Evolutionary conservation across 2,888 invertebrate species (phyloP).

Genomic region (Noctua janthe): DNA sequence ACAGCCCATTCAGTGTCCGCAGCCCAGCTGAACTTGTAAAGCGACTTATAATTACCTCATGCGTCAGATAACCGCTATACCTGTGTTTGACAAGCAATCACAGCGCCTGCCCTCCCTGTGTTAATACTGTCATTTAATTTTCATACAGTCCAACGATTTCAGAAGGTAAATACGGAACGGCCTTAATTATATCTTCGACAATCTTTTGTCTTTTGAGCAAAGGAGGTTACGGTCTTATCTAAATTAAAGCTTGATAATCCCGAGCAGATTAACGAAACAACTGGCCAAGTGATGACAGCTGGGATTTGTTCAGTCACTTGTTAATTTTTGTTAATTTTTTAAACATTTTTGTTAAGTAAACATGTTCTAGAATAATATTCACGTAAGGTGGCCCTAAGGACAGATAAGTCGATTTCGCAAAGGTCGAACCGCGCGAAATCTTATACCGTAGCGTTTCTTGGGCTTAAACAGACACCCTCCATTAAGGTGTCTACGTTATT

Average conservation of each 20-base stretch:
- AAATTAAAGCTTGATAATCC: slow-evolving; percentile 64
- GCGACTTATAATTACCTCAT: slow-evolving; percentile 74
- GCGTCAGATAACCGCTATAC: slow-evolving; percentile 72
- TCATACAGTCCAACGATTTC: slow-evolving; percentile 58
- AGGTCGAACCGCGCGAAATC: slow-evolving; percentile 38
- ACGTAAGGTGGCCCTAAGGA: slow-evolving; percentile 18
- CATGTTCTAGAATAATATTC: slow-evolving; percentile 19
- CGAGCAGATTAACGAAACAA: slow-evolving; percentile 55
- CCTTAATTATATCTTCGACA: slow-evolving; percentile 62
- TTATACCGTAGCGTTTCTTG: slow-evolving; percentile 42
- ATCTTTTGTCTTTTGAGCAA: slow-evolving; percentile 65
- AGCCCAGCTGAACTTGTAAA: slow-evolving; percentile 58
- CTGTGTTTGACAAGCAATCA: slow-evolving; percentile 79
- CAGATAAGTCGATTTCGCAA: slow-evolving; percentile 42
- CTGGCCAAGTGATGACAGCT: slow-evolving; percentile 44
- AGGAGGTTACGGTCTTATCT: slow-evolving; percentile 63
- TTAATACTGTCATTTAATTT: slow-evolving; percentile 69
- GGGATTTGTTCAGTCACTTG: slow-evolving; percentile 44
- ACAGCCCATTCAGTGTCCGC: slow-evolving; percentile 36
- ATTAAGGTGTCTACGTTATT: slow-evolving; percentile 50
- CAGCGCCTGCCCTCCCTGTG: slow-evolving; percentile 58
- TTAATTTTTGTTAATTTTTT: slow-evolving; percentile 12
- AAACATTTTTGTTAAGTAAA: slow-evolving; percentile 8
- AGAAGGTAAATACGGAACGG: slow-evolving; percentile 60
- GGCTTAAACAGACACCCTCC: slow-evolving; percentile 39